These are phyloP conservation scores for Cyprinodon variegatus DNA, from an alignment of 2,113 vertebrate species.

Conservation along the genomic window DNA sequence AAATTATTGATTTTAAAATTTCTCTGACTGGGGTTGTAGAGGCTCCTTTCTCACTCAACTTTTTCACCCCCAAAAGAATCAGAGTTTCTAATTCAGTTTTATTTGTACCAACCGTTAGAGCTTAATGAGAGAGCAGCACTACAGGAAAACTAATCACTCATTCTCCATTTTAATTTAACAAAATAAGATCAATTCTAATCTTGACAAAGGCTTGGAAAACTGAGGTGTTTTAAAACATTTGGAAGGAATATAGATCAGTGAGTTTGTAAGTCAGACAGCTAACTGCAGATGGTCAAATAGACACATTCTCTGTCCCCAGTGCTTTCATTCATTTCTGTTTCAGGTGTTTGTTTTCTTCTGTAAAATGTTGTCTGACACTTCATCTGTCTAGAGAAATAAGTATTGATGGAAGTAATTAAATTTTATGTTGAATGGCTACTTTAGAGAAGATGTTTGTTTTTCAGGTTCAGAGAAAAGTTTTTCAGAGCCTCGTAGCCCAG, in stretches of 20 bases:
- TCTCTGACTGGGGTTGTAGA: too few relatives aligned
- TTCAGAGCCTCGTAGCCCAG: conserved; percentile 4
- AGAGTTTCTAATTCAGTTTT: too few relatives aligned
- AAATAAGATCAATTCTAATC: too few relatives aligned
- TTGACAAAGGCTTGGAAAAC: background rate
- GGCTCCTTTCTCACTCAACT: too few relatives aligned
- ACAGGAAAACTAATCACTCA: background rate
- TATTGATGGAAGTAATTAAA: background rate
- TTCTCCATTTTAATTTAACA: background rate
- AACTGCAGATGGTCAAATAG: background rate
- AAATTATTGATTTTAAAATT: too few relatives aligned
- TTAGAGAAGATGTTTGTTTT: conserved; percentile 18
- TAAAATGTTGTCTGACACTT: background rate
- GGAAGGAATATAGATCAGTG: background rate
- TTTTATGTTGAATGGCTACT: background rate
- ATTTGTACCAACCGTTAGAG: too few relatives aligned
- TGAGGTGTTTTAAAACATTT: background rate
- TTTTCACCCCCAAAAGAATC: too few relatives aligned
- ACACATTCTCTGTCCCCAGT: background rate
- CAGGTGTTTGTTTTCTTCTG: background rate
- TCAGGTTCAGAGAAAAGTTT: background rate
- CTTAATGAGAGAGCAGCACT: too few relatives aligned
- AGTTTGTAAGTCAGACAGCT: background rate
- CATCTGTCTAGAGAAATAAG: background rate
- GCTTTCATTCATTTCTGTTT: background rate